A percentile compares a stretch with the other conserved stretches of the same genome.
Evolutionary conservation across 2,888 invertebrate genomes (phyloP).

Genomic region (Fragum whitleyi): DNA sequence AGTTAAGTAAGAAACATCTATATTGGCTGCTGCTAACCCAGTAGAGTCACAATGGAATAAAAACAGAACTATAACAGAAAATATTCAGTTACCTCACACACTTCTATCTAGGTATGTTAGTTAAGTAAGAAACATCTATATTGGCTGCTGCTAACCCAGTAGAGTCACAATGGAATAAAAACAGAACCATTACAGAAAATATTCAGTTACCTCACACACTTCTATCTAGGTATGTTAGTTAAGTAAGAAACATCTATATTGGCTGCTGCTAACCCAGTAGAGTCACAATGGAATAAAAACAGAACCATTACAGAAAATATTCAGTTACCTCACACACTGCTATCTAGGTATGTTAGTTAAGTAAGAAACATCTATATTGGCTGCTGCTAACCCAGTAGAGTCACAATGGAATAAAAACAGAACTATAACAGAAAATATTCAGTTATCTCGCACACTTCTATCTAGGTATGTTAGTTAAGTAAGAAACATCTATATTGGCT

Average conservation of each 20-base stretch:
- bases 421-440: constrained; percentile 98
- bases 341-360: constrained; percentile 92
- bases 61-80: constrained; percentile 98
- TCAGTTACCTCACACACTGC: constrained; percentile 95
- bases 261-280: constrained; percentile 99
- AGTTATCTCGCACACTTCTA: constrained; percentile 96
- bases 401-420: constrained; percentile 99
- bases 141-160: constrained; percentile 99
- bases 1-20: constrained; percentile 95
- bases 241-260: constrained; percentile 98
- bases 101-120: constrained; percentile 92
- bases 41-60: constrained; percentile 99
- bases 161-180: constrained; percentile 99
- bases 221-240: constrained; percentile 91
- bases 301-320: constrained; percentile 99
- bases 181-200: constrained; percentile 98
- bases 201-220: constrained; percentile 97
- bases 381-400: constrained; percentile 99
- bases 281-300: constrained; percentile 99
- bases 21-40: constrained; percentile 99
- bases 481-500: constrained; percentile 97
- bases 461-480: constrained; percentile 92
- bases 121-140: constrained; percentile 97
- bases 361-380: constrained; percentile 97
- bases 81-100: constrained; percentile 97